These are phyloP conservation scores for Mus spretus DNA, from an alignment of 2,797 vertebrate species.

Conservation along the genomic window DNA sequence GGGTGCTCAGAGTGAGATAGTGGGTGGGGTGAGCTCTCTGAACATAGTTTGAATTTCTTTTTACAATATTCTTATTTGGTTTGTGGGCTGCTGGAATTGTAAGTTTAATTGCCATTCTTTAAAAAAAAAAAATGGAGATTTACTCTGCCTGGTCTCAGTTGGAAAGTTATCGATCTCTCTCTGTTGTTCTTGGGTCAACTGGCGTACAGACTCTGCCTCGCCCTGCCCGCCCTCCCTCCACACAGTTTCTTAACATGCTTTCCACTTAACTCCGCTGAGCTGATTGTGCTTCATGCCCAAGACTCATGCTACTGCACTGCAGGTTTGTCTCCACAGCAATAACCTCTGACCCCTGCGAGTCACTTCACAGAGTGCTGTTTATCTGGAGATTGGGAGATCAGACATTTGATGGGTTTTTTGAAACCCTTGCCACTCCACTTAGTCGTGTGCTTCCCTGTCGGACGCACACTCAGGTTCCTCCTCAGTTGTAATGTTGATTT, in stretches of 20 bases:
- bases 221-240: background rate
- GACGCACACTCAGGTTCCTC: constrained; percentile 89
- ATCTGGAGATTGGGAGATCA: constrained; percentile 80
- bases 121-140: constrained; percentile 48
- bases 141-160: constrained; percentile 82
- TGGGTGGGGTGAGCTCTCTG: constrained; percentile 85
- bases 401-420: constrained; percentile 78
- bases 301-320: constrained; percentile 87
- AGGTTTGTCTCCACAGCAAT: constrained; percentile 89
- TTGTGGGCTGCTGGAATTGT: constrained; percentile 86
- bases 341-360: constrained; percentile 87
- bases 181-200: constrained; percentile 84
- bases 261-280: constrained; percentile 84
- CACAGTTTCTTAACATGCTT: constrained; percentile 79
- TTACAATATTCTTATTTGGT: constrained; percentile 79
- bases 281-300: constrained; percentile 83
- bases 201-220: constrained; percentile 64
- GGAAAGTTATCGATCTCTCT: constrained; percentile 79
- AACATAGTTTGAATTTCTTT: constrained; percentile 86
- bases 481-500: constrained; percentile 90
- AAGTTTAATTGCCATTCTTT: constrained; percentile 85
- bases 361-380: constrained; percentile 75
- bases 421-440: constrained; percentile 85
- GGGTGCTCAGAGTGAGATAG: constrained; percentile 87
- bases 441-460: constrained; percentile 88